Percentiles rank a stretch among this genome's conserved stretches.
Conservation (phyloP, 1,140 invertebrate genomes). For the Penaeus chinensis region DNA sequence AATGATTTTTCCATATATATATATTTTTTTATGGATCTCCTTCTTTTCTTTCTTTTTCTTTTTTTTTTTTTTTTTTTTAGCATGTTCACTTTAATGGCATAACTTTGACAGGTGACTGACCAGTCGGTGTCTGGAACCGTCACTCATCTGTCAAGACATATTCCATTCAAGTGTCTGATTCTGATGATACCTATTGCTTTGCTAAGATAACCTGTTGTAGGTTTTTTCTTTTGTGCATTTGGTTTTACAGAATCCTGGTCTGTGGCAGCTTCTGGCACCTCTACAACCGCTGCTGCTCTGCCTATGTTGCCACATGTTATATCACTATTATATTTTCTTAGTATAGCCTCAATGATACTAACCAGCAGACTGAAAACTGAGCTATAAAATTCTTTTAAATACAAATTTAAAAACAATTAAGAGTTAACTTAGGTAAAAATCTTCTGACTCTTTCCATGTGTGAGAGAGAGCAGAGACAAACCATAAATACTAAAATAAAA, state of each 20-base stretch:
- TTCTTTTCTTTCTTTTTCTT: not conserved
- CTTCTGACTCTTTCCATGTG: conserved; percentile 43
- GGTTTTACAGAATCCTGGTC: conserved; percentile 52
- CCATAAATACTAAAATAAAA: conserved; percentile 30
- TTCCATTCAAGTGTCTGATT: conserved; percentile 22
- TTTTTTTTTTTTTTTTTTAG: conserved; percentile 2
- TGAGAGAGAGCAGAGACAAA: conserved; percentile 54
- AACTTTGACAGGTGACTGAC: conserved; percentile 50
- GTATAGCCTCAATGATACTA: conserved; percentile 33
- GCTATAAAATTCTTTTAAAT: too few relatives aligned
- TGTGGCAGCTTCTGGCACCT: conserved; percentile 55
- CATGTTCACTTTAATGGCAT: conserved; percentile 20
- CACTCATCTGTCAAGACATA: conserved; percentile 38
- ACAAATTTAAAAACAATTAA: not conserved
- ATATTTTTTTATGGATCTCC: conserved; percentile 9
- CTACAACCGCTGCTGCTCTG: conserved; percentile 29
- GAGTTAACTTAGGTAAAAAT: not conserved
- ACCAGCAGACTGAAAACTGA: not conserved
- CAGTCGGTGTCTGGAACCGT: conserved; percentile 50
- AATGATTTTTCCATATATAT: not conserved
- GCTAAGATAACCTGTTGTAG: not conserved
- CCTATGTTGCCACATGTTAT: conserved; percentile 22
- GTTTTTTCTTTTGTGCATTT: conserved; percentile 27
- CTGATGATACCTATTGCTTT: conserved; percentile 12
- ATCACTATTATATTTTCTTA: not conserved